Percentiles rank a stretch among this genome's conserved stretches.
Evolutionary conservation across 2,888 invertebrate genomes (phyloP).

Genomic region (Quadriops clusia): DNA sequence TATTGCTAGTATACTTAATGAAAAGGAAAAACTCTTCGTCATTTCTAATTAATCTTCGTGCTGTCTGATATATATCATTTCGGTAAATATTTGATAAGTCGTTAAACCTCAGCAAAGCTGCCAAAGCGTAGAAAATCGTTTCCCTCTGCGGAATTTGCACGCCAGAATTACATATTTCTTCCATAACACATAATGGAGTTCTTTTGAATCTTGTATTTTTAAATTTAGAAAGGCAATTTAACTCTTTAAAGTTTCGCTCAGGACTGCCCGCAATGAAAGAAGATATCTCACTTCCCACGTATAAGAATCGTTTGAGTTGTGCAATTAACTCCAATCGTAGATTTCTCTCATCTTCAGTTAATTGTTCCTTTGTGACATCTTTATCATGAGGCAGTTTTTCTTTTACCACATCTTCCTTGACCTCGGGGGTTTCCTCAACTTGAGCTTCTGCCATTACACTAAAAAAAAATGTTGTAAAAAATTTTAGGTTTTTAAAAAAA

Average conservation of each 20-base stretch:
- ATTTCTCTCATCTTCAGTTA: too few species aligned
- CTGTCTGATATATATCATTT: conserved; percentile 15
- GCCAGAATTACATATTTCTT: conserved; percentile 19
- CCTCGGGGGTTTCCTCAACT: too few species aligned
- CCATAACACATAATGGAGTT: too few species aligned
- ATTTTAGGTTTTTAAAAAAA: too few species aligned
- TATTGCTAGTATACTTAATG: too few species aligned
- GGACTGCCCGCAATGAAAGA: conserved; percentile 25
- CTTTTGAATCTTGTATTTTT: not conserved
- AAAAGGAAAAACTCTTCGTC: conserved; percentile 40
- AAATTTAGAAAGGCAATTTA: conserved; percentile 4
- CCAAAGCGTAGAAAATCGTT: conserved; percentile 23
- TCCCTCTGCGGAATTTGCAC: conserved; percentile 21
- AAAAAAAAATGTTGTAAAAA: too few species aligned
- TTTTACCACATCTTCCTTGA: too few species aligned
- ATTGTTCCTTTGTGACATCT: too few species aligned
- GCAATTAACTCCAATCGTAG: too few species aligned
- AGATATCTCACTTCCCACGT: conserved; percentile 20
- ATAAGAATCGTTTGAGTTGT: conserved; percentile 28
- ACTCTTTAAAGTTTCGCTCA: conserved; percentile 19
- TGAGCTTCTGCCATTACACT: too few species aligned
- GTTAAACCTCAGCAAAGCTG: conserved; percentile 10
- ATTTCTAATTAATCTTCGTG: conserved; percentile 43
- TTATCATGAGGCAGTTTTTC: too few species aligned
- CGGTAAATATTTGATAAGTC: conserved; percentile 4